phyloP scores from a whole-genome alignment of 2,888 invertebrate genomes.

The Lacanobia wlatinum region DNA sequence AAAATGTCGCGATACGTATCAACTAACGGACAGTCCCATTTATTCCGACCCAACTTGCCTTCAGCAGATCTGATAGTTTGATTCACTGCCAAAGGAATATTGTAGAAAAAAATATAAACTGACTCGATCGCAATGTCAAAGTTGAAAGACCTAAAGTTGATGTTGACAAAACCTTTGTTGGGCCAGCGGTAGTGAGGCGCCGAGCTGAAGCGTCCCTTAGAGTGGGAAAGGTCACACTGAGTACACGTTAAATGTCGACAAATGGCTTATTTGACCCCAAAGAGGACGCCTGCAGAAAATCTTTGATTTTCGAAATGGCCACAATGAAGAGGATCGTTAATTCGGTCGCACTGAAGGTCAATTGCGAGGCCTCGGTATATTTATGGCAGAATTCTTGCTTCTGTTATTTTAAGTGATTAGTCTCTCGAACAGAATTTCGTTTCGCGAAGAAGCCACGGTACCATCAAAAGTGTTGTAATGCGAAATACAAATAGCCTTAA shows the following conservation, averaged over 20 bases:
- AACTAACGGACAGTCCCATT: slow-evolving; percentile 64
- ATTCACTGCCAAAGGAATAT: slow-evolving; percentile 56
- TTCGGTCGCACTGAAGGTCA: slow-evolving; percentile 43
- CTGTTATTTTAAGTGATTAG: slow-evolving; percentile 32
- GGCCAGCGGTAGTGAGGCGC: slow-evolving; percentile 35
- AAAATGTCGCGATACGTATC: slow-evolving; percentile 67
- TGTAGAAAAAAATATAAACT: slow-evolving; percentile 38
- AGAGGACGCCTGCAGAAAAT: slow-evolving; percentile 45
- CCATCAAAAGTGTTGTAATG: slow-evolving; percentile 57
- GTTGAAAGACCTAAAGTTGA: slow-evolving; percentile 56
- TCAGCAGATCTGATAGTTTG: slow-evolving; percentile 48
- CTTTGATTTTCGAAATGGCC: slow-evolving; percentile 42
- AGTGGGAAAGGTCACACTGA: slow-evolving; percentile 63
- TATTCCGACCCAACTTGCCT: slow-evolving; percentile 60
- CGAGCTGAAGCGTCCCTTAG: slow-evolving; percentile 49
- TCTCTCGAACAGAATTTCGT: slow-evolving; percentile 11
- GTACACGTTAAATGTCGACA: slow-evolving; percentile 63
- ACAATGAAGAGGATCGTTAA: slow-evolving; percentile 39
- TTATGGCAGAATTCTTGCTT: slow-evolving; percentile 24
- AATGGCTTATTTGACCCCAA: slow-evolving; percentile 66
- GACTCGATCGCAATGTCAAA: slow-evolving; percentile 52
- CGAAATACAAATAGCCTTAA: slow-evolving; percentile 71
- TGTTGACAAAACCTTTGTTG: slow-evolving; percentile 55
- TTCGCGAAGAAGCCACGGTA: slow-evolving; percentile 37
- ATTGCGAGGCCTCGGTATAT: slow-evolving; percentile 20